Evolutionary conservation across 2,113 vertebrate genomes (phyloP).

Genomic region (Tetrao urogallus): DNA sequence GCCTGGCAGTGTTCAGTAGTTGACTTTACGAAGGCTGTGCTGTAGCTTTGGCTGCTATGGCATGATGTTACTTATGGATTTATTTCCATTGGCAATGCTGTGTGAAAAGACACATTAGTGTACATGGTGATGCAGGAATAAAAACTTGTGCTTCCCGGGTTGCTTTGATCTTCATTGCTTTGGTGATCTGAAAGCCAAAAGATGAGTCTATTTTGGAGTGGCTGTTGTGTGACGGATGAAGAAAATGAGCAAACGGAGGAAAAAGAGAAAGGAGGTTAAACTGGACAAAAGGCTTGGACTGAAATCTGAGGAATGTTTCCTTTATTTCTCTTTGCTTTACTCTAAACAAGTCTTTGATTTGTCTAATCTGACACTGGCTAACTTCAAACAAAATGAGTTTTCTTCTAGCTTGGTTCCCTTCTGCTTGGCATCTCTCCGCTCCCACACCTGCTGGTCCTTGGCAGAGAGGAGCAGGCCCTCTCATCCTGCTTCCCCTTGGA

Average conservation of each 20-base stretch:
- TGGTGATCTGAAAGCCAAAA: slow-evolving; percentile 28
- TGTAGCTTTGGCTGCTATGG: background rate
- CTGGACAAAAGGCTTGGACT: slow-evolving; percentile 63
- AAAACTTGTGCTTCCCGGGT: background rate
- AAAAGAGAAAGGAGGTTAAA: slow-evolving; percentile 53
- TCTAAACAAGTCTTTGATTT: slow-evolving; percentile 65
- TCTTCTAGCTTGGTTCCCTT: slow-evolving; percentile 68
- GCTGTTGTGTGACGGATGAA: slow-evolving; percentile 21
- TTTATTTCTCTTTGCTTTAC: slow-evolving; percentile 52
- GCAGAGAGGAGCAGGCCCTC: slow-evolving; percentile 43
- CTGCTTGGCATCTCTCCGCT: slow-evolving; percentile 57
- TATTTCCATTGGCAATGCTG: background rate
- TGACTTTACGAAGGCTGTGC: background rate
- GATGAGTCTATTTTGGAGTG: slow-evolving; percentile 44
- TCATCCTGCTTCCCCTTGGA: slow-evolving; percentile 26
- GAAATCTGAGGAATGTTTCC: slow-evolving; percentile 44
- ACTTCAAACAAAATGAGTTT: slow-evolving; percentile 65
- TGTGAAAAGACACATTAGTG: background rate
- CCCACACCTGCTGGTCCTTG: slow-evolving; percentile 64
- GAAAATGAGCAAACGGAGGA: slow-evolving; percentile 34
- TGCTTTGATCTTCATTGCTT: slow-evolving; percentile 25
- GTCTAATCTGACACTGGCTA: slow-evolving; percentile 63
- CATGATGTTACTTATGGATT: background rate
- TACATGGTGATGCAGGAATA: background rate
- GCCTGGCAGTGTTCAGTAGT: background rate